Percentiles rank a stretch among this genome's conserved stretches.
Evolutionary conservation across 2,797 vertebrate genomes (phyloP).

Genomic region (Phataginus tricuspis): DNA sequence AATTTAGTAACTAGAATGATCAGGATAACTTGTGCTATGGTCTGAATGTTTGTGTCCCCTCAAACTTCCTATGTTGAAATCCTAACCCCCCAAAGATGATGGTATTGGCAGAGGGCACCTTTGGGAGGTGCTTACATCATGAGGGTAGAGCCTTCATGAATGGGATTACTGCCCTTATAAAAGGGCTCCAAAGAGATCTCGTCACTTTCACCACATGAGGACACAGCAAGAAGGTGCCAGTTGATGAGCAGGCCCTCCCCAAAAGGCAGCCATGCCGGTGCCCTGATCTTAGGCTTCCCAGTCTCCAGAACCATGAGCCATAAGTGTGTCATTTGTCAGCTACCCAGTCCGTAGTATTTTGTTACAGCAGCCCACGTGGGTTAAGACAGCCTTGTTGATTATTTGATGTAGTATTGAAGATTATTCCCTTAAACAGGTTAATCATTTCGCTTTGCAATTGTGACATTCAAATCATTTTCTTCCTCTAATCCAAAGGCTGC

Average conservation of each 20-base stretch:
- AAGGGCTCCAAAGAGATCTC: neutral
- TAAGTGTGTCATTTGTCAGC: neutral
- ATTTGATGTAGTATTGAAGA: constrained; percentile 4
- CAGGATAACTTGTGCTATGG: neutral
- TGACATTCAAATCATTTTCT: neutral
- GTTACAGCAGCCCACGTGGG: neutral
- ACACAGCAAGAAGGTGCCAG: neutral
- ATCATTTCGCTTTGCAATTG: neutral
- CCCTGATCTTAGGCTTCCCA: neutral
- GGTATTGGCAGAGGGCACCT: neutral
- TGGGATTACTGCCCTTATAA: neutral
- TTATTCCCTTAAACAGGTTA: neutral
- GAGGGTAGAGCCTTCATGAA: neutral
- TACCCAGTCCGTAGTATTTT: neutral
- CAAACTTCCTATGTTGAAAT: neutral
- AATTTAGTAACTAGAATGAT: neutral
- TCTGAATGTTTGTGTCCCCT: neutral
- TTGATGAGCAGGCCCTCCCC: neutral
- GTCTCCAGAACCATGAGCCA: neutral
- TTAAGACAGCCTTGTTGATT: neutral
- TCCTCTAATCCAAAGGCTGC: neutral
- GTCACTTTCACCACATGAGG: neutral
- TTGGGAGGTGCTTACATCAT: neutral
- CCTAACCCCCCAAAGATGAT: neutral
- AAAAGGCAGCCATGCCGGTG: neutral